Evolutionary conservation across 1,140 invertebrate species (phyloP).

Genomic region (Drosophila guanche): DNA sequence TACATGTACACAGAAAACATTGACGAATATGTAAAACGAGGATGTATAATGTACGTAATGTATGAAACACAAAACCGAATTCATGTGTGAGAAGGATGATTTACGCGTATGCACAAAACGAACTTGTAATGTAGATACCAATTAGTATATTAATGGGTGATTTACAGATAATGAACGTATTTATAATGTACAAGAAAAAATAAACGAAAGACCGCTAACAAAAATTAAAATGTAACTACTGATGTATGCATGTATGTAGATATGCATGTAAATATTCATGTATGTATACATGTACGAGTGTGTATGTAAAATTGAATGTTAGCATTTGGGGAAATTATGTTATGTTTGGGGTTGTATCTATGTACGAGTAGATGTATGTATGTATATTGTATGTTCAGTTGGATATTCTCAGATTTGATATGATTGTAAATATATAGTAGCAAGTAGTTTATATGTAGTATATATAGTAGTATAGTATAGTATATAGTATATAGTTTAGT

Average conservation of each 20-base stretch:
- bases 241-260: slow-evolving; percentile 42
- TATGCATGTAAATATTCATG: slow-evolving; percentile 20
- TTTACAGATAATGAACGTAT: slow-evolving; percentile 4
- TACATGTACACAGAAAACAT: slow-evolving; percentile 6
- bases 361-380: neutral
- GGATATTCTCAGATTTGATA: slow-evolving; percentile 34
- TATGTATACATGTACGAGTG: slow-evolving; percentile 16
- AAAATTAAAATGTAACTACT: too few relatives aligned
- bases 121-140: too few relatives aligned
- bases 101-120: too few relatives aligned
- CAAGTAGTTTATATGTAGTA: slow-evolving; percentile 9
- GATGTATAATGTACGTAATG: too few relatives aligned
- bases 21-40: neutral
- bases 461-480: neutral
- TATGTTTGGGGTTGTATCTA: slow-evolving; percentile 3
- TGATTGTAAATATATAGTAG: slow-evolving; percentile 24
- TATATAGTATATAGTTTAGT: neutral
- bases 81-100: too few relatives aligned
- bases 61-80: slow-evolving; percentile 2
- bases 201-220: too few relatives aligned
- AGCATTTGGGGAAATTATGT: slow-evolving; percentile 24
- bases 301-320: slow-evolving; percentile 26
- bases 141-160: slow-evolving; percentile 16
- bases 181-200: neutral
- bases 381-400: slow-evolving; percentile 23